Percentiles rank a stretch among this genome's conserved stretches.
phyloP scores from a whole-genome alignment of 2,797 vertebrate species.

The Ctenosaura bakeri region DNA sequence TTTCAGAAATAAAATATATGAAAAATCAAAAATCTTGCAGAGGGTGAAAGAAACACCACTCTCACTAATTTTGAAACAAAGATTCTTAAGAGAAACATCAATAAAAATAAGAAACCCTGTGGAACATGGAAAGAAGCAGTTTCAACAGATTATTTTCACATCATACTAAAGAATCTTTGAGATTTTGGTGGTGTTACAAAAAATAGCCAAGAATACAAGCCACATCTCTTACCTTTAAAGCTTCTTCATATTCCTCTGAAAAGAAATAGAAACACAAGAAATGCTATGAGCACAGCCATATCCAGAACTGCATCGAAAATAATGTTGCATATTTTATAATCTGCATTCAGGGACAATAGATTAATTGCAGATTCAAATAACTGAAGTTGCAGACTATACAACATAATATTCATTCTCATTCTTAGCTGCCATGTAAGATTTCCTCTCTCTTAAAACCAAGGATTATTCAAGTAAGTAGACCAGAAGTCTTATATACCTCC shows the following conservation, averaged over 20 bases:
- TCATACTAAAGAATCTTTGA: not conserved
- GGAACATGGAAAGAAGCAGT: not conserved
- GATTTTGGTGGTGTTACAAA: not conserved
- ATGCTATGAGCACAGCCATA: slow-evolving; percentile 2
- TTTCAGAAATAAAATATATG: not conserved
- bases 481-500: not conserved
- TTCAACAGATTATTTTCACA: not conserved
- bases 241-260: slow-evolving; percentile 97
- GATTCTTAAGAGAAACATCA: not conserved
- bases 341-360: not conserved
- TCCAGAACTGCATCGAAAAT: not conserved
- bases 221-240: slow-evolving; percentile 89
- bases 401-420: not conserved
- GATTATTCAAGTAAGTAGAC: not conserved
- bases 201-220: not conserved
- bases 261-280: slow-evolving; percentile 49
- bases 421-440: not conserved
- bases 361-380: not conserved
- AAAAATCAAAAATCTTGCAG: not conserved
- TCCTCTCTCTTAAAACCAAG: not conserved
- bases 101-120: not conserved
- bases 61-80: not conserved
- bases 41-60: not conserved
- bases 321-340: slow-evolving; percentile 13
- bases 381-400: not conserved